Evolutionary conservation across 2,113 vertebrate species (phyloP), one percentile per base, ranked within the genome.

Genomic region (Rhagologus leucostigma): DNA sequence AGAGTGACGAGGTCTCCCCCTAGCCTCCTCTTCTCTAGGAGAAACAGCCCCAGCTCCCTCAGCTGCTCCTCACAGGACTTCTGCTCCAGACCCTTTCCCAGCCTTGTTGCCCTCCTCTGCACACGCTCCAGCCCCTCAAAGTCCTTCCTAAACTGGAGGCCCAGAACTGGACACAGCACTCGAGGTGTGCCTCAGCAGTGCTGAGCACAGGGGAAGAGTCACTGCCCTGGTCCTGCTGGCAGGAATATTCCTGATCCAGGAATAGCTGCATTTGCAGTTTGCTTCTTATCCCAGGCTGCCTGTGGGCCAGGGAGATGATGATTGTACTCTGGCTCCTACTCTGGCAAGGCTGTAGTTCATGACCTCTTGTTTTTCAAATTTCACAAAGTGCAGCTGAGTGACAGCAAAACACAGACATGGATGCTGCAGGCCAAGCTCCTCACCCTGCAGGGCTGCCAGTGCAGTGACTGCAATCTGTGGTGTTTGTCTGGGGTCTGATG

Each of bases 41-140:
- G 16, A 26, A 83, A 52, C 37, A 83, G 1, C 8, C 37, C 47
- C 67, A 53, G 47, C 27, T 32, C 27, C 26, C 39, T 17, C 67
- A 62, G 46, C 46, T 0, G 0, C 67, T 44, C 16, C 56, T 63
- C 39, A 13, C 56, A 44, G 17, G 0, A 9, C 21, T 32, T 8
- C 16, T 63, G 47, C 1, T 44, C 39, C 56, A 84, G 10, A 26
- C 17, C 33, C 47, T 4, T 35, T 46, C 1, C 10, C 67, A 37
- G 37, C 67, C 56, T 62, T 21, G 21, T 2, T 71, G 56, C 56
- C 68, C 39, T 32, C 52, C 68, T 30, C 68, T 63, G 81, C 56
- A 37, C 22, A 32, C 0, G 1, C 17, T 27, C 81, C 68, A 63
- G 39, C 22, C 33, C 13, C 57, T 63, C 39, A 15, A 33, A 4